These are phyloP conservation scores for Illadopsis cleaveri DNA, from an alignment of 2,113 vertebrate genomes.

Conservation along the genomic window DNA sequence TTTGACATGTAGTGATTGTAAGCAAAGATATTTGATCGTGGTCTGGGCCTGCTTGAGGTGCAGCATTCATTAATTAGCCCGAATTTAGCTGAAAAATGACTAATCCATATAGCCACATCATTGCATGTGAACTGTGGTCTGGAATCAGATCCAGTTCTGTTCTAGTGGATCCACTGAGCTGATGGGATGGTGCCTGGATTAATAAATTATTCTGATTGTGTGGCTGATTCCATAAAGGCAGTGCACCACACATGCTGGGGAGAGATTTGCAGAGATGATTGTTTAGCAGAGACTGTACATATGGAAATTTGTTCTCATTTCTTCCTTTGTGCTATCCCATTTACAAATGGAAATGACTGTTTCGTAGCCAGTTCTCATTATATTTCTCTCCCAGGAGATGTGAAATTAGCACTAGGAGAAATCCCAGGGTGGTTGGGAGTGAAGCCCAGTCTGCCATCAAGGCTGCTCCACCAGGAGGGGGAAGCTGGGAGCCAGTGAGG, in stretches of 20 bases:
- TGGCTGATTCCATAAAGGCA: background rate
- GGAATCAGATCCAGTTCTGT: background rate
- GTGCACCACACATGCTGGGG: background rate
- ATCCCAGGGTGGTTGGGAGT: background rate
- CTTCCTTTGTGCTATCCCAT: conserved; percentile 22
- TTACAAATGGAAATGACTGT: conserved; percentile 56
- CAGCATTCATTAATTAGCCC: background rate
- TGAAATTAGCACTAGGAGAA: background rate
- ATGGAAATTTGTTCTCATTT: conserved; percentile 64
- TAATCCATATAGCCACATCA: background rate
- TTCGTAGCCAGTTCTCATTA: conserved; percentile 2
- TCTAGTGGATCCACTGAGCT: background rate
- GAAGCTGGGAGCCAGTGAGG: background rate
- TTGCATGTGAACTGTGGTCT: background rate
- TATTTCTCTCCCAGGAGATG: background rate
- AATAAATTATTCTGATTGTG: conserved; percentile 5
- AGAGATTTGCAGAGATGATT: conserved; percentile 22
- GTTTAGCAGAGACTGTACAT: conserved; percentile 37
- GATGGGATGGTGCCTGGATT: background rate
- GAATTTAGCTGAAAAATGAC: background rate
- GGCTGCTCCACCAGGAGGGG: background rate
- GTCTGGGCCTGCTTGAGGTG: background rate
- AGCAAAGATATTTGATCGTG: background rate
- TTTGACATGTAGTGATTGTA: background rate
- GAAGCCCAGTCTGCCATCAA: rapidly evolving